Conservation (phyloP, 2,797 vertebrate genomes). For the Sebastes kiyomatsui region DNA sequence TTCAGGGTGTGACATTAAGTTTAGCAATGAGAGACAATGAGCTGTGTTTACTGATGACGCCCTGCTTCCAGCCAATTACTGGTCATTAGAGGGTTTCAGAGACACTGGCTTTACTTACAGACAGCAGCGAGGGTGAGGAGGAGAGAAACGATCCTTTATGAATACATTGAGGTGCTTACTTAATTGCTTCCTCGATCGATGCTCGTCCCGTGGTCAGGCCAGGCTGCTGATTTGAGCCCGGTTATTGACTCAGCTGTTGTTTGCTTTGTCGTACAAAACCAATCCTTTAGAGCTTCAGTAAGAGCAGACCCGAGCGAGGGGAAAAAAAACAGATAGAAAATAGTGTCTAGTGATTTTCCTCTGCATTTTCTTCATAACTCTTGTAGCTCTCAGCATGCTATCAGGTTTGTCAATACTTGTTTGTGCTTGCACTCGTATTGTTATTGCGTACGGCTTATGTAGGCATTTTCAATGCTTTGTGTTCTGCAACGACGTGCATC, state of each 20-base stretch:
- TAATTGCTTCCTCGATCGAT: slow-evolving; percentile 80
- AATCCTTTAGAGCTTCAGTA: slow-evolving; percentile 38
- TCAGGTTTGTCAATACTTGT: slow-evolving; percentile 40
- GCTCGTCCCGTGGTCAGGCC: slow-evolving; percentile 59
- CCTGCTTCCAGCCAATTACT: slow-evolving; percentile 38
- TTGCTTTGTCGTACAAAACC: slow-evolving; percentile 67
- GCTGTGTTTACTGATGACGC: slow-evolving; percentile 36
- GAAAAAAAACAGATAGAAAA: slow-evolving; percentile 11
- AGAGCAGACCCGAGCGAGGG: slow-evolving; percentile 17
- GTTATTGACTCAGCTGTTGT: slow-evolving; percentile 74
- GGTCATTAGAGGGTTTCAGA: slow-evolving; percentile 39
- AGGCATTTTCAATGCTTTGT: slow-evolving; percentile 5
- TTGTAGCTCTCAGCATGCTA: slow-evolving; percentile 9
- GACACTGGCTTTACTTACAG: slow-evolving; percentile 22
- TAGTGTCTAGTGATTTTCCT: slow-evolving; percentile 1
- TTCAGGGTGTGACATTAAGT: slow-evolving; percentile 35
- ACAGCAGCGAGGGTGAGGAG: neutral
- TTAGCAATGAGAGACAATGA: slow-evolving; percentile 11
- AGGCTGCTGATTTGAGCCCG: slow-evolving; percentile 62
- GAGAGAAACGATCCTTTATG: slow-evolving; percentile 53
- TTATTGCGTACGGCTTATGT: slow-evolving; percentile 20
- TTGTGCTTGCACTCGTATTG: slow-evolving; percentile 22
- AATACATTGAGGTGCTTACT: slow-evolving; percentile 69
- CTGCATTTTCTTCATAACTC: neutral
- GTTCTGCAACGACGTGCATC: slow-evolving; percentile 12